A percentile compares a stretch with the other conserved stretches of the same genome.
phyloP scores from a whole-genome alignment of 2,797 vertebrate species.

The Miopithecus talapoin region DNA sequence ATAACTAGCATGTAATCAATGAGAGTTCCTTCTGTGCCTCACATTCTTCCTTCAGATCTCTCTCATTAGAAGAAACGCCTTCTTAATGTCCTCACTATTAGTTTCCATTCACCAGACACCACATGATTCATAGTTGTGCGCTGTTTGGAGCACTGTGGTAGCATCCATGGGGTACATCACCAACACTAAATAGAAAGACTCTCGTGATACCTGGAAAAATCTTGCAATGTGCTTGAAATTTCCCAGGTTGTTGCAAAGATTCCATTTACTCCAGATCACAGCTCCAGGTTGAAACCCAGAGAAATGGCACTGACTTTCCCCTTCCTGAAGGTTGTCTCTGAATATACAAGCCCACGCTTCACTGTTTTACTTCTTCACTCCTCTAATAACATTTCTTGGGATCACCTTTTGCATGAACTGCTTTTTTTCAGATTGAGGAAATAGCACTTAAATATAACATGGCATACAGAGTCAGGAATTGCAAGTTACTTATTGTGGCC shows the following conservation, averaged over 20 bases:
- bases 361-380: not conserved
- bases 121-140: not conserved
- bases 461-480: not conserved
- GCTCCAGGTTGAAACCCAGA: not conserved
- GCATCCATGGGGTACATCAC: no score
- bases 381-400: not conserved
- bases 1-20: not conserved
- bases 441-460: not conserved
- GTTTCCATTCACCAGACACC: not conserved
- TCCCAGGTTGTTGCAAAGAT: not conserved
- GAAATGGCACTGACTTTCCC: not conserved
- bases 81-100: not conserved
- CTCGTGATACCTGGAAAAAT: not conserved
- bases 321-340: not conserved
- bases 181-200: not conserved
- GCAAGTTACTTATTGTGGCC: not conserved
- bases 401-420: not conserved
- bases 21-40: not conserved
- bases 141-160: not conserved
- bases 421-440: not conserved
- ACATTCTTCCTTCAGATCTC: not conserved
- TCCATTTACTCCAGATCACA: not conserved
- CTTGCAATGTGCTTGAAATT: not conserved
- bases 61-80: not conserved
- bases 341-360: not conserved